Percentiles rank a stretch among this genome's conserved stretches.
Evolutionary conservation across 1,140 invertebrate genomes (phyloP).

Genomic region (Lepidurus packardi): DNA sequence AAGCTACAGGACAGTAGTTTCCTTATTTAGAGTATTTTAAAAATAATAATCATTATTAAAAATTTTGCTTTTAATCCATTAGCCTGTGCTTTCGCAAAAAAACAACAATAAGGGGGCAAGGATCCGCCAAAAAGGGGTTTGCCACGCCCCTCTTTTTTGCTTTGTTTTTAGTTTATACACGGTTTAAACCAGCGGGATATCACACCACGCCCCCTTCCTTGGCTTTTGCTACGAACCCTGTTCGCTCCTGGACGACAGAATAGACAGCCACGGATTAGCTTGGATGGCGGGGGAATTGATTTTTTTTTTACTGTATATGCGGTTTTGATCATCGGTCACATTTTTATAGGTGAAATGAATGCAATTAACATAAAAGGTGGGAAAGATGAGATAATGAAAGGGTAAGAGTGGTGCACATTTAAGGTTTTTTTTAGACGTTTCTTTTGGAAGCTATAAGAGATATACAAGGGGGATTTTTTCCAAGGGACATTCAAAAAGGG

Average conservation of each 20-base stretch:
- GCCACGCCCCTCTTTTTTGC: background rate
- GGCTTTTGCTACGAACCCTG: constrained; percentile 9
- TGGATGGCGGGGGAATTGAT: constrained; percentile 17
- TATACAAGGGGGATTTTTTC: background rate
- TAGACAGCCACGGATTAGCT: constrained; percentile 17
- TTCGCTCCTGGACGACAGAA: constrained; percentile 20
- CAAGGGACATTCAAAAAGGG: background rate
- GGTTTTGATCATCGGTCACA: constrained; percentile 12
- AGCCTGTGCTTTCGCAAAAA: background rate
- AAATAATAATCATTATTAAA: background rate
- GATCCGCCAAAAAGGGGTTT: background rate
- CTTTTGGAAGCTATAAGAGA: background rate
- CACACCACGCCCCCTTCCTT: background rate
- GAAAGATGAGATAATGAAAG: background rate
- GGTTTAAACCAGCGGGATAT: background rate
- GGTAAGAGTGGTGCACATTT: background rate
- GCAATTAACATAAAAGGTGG: background rate
- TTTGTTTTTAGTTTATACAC: background rate
- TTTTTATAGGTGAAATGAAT: background rate
- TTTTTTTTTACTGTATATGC: background rate
- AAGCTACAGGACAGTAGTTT: constrained; percentile 6
- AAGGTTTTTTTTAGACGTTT: background rate
- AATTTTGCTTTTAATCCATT: background rate
- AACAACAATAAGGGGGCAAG: background rate
- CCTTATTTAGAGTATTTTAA: background rate